Evolutionary conservation across 2,888 invertebrate genomes (phyloP).

Genomic region (Venusia cambrica): DNA sequence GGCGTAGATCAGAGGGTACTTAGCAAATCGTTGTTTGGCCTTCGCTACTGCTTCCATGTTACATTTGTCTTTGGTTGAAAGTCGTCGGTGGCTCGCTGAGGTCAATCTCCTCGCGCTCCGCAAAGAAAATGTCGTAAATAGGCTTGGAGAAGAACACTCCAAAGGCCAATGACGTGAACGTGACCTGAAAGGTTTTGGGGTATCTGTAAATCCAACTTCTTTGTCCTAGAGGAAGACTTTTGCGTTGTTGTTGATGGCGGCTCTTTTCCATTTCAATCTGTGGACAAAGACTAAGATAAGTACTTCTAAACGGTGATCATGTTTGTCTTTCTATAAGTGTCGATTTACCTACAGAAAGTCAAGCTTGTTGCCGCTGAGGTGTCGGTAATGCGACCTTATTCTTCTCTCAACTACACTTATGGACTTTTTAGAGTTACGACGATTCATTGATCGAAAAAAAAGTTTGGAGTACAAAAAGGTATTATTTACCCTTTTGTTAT

Average conservation of each 20-base stretch:
- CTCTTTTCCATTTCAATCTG: slow-evolving; percentile 64
- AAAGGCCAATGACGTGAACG: slow-evolving; percentile 72
- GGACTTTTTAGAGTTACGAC: too few relatives aligned
- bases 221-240: slow-evolving; percentile 73
- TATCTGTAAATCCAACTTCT: slow-evolving; percentile 82
- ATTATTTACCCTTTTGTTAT: too few relatives aligned
- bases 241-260: slow-evolving; percentile 53
- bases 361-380: too few relatives aligned
- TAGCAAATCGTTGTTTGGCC: slow-evolving; percentile 86
- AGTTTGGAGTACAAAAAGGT: too few relatives aligned
- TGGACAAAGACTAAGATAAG: slow-evolving; percentile 17
- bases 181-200: slow-evolving; percentile 81
- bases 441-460: too few relatives aligned
- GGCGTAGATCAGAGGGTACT: slow-evolving; percentile 87
- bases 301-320: too few relatives aligned
- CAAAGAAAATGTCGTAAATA: slow-evolving; percentile 84
- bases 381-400: too few relatives aligned
- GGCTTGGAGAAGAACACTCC: slow-evolving; percentile 86
- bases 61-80: slow-evolving; percentile 28
- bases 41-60: slow-evolving; percentile 90
- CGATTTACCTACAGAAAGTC: too few relatives aligned
- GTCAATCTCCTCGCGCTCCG: slow-evolving; percentile 44
- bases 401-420: too few relatives aligned
- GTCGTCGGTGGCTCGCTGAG: slow-evolving; percentile 56
- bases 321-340: too few relatives aligned